These are phyloP conservation scores for Cochlearius cochlearius DNA, from an alignment of 2,113 vertebrate species.

Conservation along the genomic window DNA sequence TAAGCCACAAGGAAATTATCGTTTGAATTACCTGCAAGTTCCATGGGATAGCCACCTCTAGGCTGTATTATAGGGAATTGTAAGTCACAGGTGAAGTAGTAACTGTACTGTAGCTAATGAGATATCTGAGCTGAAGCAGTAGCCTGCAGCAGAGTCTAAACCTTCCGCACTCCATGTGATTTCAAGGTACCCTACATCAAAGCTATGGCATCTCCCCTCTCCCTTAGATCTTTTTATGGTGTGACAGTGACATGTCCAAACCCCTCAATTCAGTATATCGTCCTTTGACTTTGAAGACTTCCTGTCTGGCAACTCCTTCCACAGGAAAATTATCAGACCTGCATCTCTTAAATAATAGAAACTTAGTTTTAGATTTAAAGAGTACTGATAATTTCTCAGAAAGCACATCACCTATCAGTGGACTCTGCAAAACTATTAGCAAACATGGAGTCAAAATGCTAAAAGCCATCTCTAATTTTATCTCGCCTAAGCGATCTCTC, in stretches of 20 bases:
- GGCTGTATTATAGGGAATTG: neutral
- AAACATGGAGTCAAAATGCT: neutral
- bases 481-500: neutral
- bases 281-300: neutral
- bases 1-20: neutral
- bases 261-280: constrained; percentile 11
- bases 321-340: neutral
- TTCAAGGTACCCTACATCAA: constrained; percentile 29
- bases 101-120: neutral
- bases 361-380: neutral
- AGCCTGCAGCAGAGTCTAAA: constrained; percentile 36
- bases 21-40: neutral
- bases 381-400: neutral
- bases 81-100: neutral
- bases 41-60: neutral
- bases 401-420: neutral
- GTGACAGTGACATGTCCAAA: constrained; percentile 18
- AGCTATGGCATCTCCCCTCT: neutral
- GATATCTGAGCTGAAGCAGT: neutral
- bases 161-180: neutral
- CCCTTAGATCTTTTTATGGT: neutral
- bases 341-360: neutral
- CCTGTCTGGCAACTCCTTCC: neutral
- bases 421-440: neutral
- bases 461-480: neutral